A percentile compares a stretch with the other conserved stretches of the same genome.
phyloP scores from a whole-genome alignment of 1,140 invertebrate species.

The Zaprionus tsacasi region DNA sequence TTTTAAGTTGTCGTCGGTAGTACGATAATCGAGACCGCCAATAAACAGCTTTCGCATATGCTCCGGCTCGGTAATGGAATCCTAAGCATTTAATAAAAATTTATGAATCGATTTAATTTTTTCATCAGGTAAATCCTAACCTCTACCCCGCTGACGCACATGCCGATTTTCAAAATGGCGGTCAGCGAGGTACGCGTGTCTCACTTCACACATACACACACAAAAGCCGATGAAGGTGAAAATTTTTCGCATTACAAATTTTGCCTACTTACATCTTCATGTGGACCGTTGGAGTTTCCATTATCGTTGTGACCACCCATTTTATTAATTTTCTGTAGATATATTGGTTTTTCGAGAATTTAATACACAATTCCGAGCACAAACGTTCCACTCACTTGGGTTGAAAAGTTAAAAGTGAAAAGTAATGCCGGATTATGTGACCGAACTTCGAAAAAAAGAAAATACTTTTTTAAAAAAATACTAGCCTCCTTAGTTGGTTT shows the following conservation, averaged over 20 bases:
- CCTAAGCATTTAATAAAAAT: conserved; percentile 50
- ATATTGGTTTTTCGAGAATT: conserved; percentile 16
- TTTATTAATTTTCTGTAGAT: conserved; percentile 29
- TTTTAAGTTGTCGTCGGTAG: conserved; percentile 97
- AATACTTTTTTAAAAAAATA: background rate
- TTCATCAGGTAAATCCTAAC: conserved; percentile 48
- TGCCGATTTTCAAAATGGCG: conserved; percentile 81
- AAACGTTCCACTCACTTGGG: conserved; percentile 13
- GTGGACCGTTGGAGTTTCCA: conserved; percentile 72
- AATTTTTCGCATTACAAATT: background rate
- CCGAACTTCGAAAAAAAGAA: background rate
- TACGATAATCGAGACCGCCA: conserved; percentile 97
- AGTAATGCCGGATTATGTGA: conserved; percentile 39
- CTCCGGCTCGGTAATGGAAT: conserved; percentile 90
- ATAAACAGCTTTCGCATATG: conserved; percentile 98
- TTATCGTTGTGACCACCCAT: conserved; percentile 75
- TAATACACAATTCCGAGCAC: conserved; percentile 14
- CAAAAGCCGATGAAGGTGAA: background rate
- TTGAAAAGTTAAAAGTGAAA: conserved; percentile 42
- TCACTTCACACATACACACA: conserved; percentile 17
- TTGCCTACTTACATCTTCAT: conserved; percentile 78
- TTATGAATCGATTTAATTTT: conserved; percentile 62
- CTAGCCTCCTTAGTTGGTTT: background rate
- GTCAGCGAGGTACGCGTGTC: conserved; percentile 40
- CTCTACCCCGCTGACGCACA: conserved; percentile 59